Conservation (phyloP, 2,113 vertebrate species). For the Takifugu flavidus region DNA sequence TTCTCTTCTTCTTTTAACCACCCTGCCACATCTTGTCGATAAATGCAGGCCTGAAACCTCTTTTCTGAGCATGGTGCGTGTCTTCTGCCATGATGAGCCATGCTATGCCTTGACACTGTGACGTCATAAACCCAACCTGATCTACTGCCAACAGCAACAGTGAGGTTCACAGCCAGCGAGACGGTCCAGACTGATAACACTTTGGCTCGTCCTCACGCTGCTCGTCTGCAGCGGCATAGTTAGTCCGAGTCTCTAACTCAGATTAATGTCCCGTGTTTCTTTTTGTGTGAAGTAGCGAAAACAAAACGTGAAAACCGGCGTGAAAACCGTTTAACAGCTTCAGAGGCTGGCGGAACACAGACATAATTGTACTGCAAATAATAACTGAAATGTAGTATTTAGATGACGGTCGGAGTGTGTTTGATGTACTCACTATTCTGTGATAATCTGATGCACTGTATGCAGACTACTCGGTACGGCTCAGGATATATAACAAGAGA, state of each 20-base stretch:
- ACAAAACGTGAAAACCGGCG: constrained; percentile 21
- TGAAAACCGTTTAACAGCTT: constrained; percentile 18
- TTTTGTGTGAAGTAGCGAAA: constrained; percentile 17
- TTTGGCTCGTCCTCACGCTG: constrained; percentile 20
- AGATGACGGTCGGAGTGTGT: constrained; percentile 29
- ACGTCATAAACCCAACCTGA: constrained; percentile 24
- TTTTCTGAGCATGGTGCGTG: constrained; percentile 48
- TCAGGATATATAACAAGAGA: constrained; percentile 44
- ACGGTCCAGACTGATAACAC: constrained; percentile 23
- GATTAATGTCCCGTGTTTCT: constrained; percentile 22
- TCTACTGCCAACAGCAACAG: constrained; percentile 28
- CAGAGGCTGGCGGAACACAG: constrained; percentile 1
- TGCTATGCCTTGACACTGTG: constrained; percentile 62
- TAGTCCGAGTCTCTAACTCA: constrained; percentile 18
- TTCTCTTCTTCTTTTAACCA: not conserved
- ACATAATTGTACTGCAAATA: not conserved
- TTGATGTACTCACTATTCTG: constrained; percentile 35
- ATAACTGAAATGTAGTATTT: not conserved
- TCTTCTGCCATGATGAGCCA: constrained; percentile 62
- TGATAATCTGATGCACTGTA: constrained; percentile 53
- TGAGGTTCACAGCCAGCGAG: constrained; percentile 39
- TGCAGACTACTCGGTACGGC: constrained; percentile 48
- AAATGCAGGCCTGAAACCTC: constrained; percentile 15
- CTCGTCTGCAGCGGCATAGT: constrained; percentile 22
- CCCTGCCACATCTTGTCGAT: constrained; percentile 2